Evolutionary conservation across 2,888 invertebrate species (phyloP).

Genomic region (Euphydryas editha): DNA sequence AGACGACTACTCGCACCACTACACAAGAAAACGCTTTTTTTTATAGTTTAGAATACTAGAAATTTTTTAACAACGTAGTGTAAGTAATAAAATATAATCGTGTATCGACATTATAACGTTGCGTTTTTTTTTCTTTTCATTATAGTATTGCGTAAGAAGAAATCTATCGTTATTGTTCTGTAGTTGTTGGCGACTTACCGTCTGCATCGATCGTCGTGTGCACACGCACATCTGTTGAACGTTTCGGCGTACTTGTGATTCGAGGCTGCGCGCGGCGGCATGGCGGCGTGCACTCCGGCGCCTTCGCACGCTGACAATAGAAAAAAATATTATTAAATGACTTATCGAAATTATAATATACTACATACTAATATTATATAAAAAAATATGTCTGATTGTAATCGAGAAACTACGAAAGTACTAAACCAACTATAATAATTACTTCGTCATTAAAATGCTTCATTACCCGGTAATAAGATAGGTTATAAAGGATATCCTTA

Average conservation of each 20-base stretch:
- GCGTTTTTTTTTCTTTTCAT: too few relatives aligned
- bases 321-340: conserved; percentile 15
- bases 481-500: too few relatives aligned
- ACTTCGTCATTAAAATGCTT: too few relatives aligned
- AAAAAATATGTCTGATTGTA: neutral
- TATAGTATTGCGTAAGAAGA: neutral
- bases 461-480: too few relatives aligned
- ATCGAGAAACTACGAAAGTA: too few relatives aligned
- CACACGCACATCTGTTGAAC: conserved; percentile 48
- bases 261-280: conserved; percentile 72
- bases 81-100: too few relatives aligned
- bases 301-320: conserved; percentile 62
- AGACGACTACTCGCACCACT: too few relatives aligned
- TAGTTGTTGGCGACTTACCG: conserved; percentile 57
- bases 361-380: neutral
- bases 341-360: neutral
- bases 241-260: conserved; percentile 61
- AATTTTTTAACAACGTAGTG: too few relatives aligned
- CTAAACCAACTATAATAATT: too few relatives aligned
- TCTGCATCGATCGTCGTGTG: conserved; percentile 52
- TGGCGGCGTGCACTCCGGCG: conserved; percentile 72
- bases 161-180: neutral
- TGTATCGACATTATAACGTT: neutral
- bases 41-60: too few relatives aligned
- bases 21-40: too few relatives aligned